phyloP scores from a whole-genome alignment of 2,797 vertebrate species.

The Notamacropus eugenii region DNA sequence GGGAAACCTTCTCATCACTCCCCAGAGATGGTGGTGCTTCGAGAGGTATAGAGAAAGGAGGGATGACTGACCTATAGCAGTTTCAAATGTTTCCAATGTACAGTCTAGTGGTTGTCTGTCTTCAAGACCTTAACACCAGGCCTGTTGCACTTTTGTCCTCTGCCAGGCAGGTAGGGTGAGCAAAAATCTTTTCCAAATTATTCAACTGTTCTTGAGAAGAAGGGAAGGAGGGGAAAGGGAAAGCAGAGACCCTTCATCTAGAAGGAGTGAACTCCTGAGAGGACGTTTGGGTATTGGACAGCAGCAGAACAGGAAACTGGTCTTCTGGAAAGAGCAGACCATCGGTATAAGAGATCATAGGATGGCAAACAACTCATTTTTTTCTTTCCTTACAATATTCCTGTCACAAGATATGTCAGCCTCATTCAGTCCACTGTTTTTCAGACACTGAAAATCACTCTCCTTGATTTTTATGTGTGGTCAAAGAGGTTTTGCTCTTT shows the following conservation, averaged over 20 bases:
- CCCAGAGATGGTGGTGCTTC: neutral
- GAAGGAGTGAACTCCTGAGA: neutral
- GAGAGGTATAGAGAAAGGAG: neutral
- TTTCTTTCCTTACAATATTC: neutral
- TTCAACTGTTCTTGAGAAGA: neutral
- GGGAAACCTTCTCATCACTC: neutral
- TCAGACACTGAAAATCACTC: neutral
- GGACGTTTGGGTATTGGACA: neutral
- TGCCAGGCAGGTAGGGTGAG: neutral
- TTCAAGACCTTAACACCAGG: neutral
- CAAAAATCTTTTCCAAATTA: neutral
- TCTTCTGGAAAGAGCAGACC: neutral
- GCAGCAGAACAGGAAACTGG: neutral
- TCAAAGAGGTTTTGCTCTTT: neutral
- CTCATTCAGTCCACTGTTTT: neutral
- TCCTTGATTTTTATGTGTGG: neutral
- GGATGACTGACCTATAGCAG: neutral
- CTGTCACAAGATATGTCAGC: neutral
- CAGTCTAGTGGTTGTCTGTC: neutral
- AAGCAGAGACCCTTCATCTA: neutral
- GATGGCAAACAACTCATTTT: neutral
- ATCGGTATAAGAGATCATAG: neutral
- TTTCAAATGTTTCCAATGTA: neutral
- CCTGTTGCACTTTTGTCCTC: neutral
- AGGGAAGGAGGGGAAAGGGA: neutral